Conservation (phyloP, 2,113 vertebrate species). For the Choloepus hoffmanni region DNA sequence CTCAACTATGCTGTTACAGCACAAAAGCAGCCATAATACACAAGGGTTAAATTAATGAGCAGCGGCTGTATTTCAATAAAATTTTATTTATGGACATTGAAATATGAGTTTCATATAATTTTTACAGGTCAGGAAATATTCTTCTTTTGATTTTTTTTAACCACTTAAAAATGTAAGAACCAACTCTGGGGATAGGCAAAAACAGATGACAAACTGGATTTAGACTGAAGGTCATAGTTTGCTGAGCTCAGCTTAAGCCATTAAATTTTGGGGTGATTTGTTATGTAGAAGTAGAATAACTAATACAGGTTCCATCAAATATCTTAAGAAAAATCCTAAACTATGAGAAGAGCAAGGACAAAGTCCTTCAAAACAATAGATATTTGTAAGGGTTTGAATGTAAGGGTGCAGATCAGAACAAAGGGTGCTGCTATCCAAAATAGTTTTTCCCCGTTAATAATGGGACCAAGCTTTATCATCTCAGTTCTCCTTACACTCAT, state of each 20-base stretch:
- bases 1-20: not conserved
- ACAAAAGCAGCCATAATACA: not conserved
- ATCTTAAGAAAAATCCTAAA: not conserved
- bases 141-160: not conserved
- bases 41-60: not conserved
- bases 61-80: not conserved
- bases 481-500: not conserved
- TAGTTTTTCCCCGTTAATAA: not conserved
- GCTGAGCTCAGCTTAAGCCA: not conserved
- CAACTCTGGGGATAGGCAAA: not conserved
- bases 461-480: not conserved
- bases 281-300: not conserved
- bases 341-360: not conserved
- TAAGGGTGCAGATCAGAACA: not conserved
- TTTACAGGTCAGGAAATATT: not conserved
- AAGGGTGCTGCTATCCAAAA: rapidly evolving
- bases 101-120: not conserved
- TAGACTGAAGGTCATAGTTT: not conserved
- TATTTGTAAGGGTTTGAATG: not conserved
- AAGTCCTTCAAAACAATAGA: not conserved
- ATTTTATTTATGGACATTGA: not conserved
- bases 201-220: not conserved
- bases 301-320: not conserved
- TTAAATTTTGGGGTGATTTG: not conserved
- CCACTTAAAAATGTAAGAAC: not conserved